Conservation (phyloP, 2,113 vertebrate species). For the Ceuthmochares aereus region DNA sequence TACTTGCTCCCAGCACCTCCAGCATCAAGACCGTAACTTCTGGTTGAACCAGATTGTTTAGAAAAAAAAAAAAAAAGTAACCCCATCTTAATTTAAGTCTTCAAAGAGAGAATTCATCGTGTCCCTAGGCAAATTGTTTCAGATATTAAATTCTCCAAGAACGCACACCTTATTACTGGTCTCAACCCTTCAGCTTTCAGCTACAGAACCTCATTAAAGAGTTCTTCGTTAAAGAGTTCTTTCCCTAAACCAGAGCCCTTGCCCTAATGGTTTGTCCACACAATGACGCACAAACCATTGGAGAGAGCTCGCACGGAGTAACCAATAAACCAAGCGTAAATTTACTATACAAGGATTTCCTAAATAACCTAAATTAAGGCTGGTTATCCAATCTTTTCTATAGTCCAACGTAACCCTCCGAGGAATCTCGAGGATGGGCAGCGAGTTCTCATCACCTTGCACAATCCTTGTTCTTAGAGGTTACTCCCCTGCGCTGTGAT, state of each 20-base stretch:
- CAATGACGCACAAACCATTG: not conserved
- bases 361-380: not conserved
- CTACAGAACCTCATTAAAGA: slow-evolving; percentile 45
- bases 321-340: not conserved
- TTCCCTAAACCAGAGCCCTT: not conserved
- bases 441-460: not conserved
- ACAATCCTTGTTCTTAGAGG: not conserved
- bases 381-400: not conserved
- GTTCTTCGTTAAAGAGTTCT: slow-evolving; percentile 9
- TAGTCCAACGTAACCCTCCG: not conserved
- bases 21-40: slow-evolving; percentile 46
- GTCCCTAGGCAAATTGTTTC: slow-evolving; percentile 65
- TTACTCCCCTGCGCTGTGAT: accelerated
- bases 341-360: not conserved
- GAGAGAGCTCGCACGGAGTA: accelerated
- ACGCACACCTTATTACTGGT: slow-evolving; percentile 63
- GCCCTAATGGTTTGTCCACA: not conserved
- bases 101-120: slow-evolving; percentile 54
- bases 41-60: slow-evolving; percentile 61
- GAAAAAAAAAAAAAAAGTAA: slow-evolving; percentile 23
- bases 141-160: slow-evolving; percentile 68
- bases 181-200: slow-evolving; percentile 53
- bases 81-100: slow-evolving; percentile 49
- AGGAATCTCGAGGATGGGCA: too few species aligned
- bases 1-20: slow-evolving; percentile 1